Evolutionary conservation across 92 coral and sea anemone species (phyloP).

Genomic region (Palythoa grandis): DNA sequence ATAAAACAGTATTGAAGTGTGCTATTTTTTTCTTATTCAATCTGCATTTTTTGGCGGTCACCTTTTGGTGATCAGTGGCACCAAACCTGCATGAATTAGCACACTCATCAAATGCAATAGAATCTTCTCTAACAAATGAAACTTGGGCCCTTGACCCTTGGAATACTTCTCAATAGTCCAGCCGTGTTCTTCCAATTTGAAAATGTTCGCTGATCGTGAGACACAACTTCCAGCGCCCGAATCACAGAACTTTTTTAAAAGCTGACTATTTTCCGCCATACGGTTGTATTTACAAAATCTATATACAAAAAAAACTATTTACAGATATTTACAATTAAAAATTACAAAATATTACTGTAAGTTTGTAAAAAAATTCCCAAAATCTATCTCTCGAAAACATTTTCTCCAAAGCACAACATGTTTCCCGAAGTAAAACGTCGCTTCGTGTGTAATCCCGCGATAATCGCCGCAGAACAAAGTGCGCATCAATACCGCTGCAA

Average conservation of each 20-base stretch:
- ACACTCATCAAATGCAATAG: neutral
- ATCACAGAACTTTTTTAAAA: neutral
- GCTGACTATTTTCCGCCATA: neutral
- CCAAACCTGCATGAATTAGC: neutral
- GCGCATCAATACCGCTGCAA: neutral
- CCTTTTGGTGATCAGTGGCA: no score
- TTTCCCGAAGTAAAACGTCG: neutral
- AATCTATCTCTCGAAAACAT: neutral
- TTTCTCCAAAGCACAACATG: neutral
- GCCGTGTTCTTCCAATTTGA: neutral
- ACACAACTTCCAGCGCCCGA: neutral
- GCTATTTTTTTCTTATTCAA: no score
- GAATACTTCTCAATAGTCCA: neutral
- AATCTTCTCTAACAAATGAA: neutral
- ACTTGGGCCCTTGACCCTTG: neutral
- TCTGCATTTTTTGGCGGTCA: neutral
- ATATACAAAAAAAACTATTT: neutral
- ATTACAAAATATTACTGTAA: neutral
- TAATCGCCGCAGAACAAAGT: neutral
- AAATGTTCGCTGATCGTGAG: neutral
- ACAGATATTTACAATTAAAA: neutral
- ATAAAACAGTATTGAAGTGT: neutral
- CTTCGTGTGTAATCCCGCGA: neutral
- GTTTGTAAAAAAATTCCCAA: neutral
- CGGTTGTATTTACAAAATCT: neutral